phyloP scores from a whole-genome alignment of 2,888 invertebrate species.

The Athetis lepigone region DNA sequence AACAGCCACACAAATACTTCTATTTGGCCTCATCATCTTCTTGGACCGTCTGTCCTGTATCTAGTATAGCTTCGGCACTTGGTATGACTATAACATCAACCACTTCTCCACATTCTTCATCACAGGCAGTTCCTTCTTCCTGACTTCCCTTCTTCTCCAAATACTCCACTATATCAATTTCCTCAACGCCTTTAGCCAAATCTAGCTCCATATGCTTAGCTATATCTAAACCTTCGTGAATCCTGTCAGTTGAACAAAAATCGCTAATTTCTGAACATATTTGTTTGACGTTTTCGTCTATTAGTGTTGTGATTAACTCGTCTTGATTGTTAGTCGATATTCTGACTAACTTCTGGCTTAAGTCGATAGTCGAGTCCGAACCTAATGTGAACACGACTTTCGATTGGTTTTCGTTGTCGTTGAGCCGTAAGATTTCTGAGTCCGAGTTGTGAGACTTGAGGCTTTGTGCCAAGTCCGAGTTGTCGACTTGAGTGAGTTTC shows the following conservation, averaged over 20 bases:
- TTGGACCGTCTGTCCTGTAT: conserved; percentile 72
- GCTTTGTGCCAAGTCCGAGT: conserved; percentile 58
- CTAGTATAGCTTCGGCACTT: conserved; percentile 84
- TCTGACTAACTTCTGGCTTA: conserved; percentile 76
- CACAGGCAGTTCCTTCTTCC: conserved; percentile 67
- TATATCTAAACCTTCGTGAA: conserved; percentile 74
- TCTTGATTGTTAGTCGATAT: conserved; percentile 85
- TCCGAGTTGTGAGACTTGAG: conserved; percentile 82
- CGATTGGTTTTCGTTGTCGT: conserved; percentile 54
- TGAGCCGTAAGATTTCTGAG: conserved; percentile 79
- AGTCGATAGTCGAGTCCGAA: conserved; percentile 66
- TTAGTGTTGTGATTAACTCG: conserved; percentile 63
- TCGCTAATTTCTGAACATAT: conserved; percentile 83
- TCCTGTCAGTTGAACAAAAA: conserved; percentile 73
- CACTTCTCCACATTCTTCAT: conserved; percentile 77
- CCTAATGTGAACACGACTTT: conserved; percentile 84
- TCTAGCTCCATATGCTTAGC: conserved; percentile 69
- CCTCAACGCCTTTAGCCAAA: conserved; percentile 34
- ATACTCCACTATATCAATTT: conserved; percentile 63
- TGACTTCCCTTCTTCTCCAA: conserved; percentile 66
- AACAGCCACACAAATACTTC: conserved; percentile 27
- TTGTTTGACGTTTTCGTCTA: conserved; percentile 78
- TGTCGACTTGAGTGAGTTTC: conserved; percentile 71
- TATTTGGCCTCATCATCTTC: conserved; percentile 43
- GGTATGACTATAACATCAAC: conserved; percentile 85